These are phyloP conservation scores for Cinclus cinclus DNA, from an alignment of 2,113 vertebrate species.

Conservation along the genomic window DNA sequence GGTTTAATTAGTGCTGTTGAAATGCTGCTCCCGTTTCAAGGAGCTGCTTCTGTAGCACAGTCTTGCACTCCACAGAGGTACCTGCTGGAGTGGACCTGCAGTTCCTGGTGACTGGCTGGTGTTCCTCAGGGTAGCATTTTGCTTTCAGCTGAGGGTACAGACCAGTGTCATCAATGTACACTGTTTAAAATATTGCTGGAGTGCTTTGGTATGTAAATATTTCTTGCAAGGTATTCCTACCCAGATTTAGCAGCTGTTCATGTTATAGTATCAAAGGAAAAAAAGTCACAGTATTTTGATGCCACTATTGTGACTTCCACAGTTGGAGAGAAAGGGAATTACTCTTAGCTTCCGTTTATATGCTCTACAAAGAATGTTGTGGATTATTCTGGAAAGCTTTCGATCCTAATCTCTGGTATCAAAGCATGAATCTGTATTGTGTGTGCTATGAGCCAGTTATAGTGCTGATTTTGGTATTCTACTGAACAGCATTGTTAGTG, in stretches of 20 bases:
- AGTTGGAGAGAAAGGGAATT: slow-evolving; percentile 12
- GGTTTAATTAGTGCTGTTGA: neutral
- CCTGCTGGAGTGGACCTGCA: neutral
- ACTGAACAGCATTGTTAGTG: slow-evolving; percentile 65
- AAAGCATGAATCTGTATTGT: slow-evolving; percentile 5
- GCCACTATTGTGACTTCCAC: neutral
- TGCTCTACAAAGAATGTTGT: neutral
- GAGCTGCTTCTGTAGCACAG: neutral
- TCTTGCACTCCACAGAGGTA: neutral
- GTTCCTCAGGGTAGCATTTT: neutral
- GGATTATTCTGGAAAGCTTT: neutral
- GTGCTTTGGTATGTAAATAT: neutral
- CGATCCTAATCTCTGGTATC: slow-evolving; percentile 20
- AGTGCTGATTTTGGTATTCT: slow-evolving; percentile 67
- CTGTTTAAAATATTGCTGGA: neutral
- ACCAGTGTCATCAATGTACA: neutral
- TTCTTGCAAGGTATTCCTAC: neutral
- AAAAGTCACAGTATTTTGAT: neutral
- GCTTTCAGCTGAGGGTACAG: neutral
- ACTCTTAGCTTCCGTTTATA: neutral
- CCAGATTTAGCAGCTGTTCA: neutral
- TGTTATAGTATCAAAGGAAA: neutral
- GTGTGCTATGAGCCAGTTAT: slow-evolving; percentile 43
- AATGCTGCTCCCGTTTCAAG: neutral
- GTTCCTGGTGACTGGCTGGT: neutral